Base-by-base conservation (phyloP, 2,113 vertebrate species). In the Catharus minimus region DNA sequence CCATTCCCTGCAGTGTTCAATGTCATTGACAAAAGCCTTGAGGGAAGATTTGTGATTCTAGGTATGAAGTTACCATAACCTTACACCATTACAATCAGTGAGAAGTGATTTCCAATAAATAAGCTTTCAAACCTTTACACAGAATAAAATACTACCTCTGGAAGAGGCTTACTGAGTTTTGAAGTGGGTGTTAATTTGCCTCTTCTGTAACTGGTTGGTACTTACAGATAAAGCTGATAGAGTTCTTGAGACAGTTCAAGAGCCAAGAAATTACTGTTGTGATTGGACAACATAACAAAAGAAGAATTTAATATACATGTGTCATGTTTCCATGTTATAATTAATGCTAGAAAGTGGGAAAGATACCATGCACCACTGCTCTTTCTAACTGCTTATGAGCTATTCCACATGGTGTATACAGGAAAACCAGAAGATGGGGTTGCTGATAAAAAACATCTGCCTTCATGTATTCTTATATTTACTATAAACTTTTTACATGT, bases 361-460 rank as follows among this genome's bases (percentile, higher is more conserved):
- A 30, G 33, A 30, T 33, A 38, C 16, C 7, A 1, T 23, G 18
- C 61, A 41, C n/a, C 10, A 8, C 33, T 72, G 5, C 0, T 0
- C 32, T 76, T 79, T 86, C 12, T 56, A 27, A 36, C 4, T 66
- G 60, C 32, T 75, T 7, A 13, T 56, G 72, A 85, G 58, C 41
- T 4, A 3, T 53, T 86, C 61, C 67, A 28, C 16, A 1, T 38
- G 39, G 19, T 65, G 19, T 43, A 4, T 44, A 33, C 18, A 62
- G 50, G 58, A 76, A 43, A 88, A 65, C 62, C 33, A 85, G 72
- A 80, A 79, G n/a, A 43, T 67, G 32, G 15, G 69, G 33, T 19
- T 90, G 56, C 90, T 74, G 64, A 33, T 88, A 20, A 69, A 60
- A 68, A 73, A 14, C 12, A 65, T 57, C 60, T 72, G 23, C 58